phyloP scores from a whole-genome alignment of 2,797 vertebrate species.

The Triplophysa yarkandensis region DNA sequence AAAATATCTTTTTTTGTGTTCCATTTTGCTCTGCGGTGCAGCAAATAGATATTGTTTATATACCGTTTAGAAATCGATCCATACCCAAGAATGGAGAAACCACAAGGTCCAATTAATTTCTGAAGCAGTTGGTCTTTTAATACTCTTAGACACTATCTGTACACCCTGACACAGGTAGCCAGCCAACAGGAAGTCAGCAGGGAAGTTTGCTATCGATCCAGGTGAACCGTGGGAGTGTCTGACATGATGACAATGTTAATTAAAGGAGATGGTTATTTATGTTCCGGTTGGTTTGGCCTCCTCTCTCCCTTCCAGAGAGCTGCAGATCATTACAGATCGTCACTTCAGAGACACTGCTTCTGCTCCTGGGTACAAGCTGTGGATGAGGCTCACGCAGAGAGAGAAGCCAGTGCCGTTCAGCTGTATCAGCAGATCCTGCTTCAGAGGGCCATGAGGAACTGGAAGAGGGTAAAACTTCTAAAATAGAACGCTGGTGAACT shows the following conservation, averaged over 20 bases:
- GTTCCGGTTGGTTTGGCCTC: conserved; percentile 46
- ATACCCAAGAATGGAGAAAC: background rate
- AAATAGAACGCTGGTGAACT: too few species aligned
- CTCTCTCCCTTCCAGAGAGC: conserved; percentile 78
- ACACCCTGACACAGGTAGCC: background rate
- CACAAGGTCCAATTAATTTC: conserved; percentile 15
- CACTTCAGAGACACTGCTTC: conserved; percentile 76
- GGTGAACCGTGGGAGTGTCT: background rate
- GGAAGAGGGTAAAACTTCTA: conserved; percentile 79
- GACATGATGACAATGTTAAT: conserved; percentile 25
- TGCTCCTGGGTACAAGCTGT: conserved; percentile 76
- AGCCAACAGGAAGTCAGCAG: background rate
- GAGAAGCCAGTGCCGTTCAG: conserved; percentile 72
- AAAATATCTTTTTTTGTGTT: too few species aligned
- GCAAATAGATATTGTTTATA: background rate
- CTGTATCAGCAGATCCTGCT: conserved; percentile 75
- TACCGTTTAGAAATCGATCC: conserved; percentile 16
- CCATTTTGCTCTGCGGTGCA: background rate
- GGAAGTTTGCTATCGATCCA: conserved; percentile 18
- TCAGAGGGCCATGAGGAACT: conserved; percentile 73
- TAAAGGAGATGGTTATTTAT: conserved; percentile 44
- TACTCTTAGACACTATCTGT: background rate
- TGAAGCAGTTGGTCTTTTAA: conserved; percentile 5
- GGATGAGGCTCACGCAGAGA: conserved; percentile 68
- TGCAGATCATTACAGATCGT: conserved; percentile 71